A percentile compares a stretch with the other conserved stretches of the same genome.
Evolutionary conservation across 2,113 vertebrate genomes (phyloP).

Genomic region (Pangasianodon gigas): DNA sequence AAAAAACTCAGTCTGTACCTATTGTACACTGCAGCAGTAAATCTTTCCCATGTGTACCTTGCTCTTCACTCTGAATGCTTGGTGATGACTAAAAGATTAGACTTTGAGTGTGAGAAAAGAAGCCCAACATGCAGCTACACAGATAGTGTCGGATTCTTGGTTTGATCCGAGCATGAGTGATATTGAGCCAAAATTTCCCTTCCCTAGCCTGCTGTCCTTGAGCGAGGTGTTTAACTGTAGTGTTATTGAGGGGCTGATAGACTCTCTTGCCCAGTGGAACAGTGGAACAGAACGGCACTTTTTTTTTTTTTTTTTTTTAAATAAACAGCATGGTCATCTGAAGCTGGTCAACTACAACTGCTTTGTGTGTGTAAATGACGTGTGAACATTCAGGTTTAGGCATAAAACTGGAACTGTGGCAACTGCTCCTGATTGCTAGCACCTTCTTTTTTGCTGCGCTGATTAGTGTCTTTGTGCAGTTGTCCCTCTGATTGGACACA

Average conservation of each 20-base stretch:
- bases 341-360: background rate
- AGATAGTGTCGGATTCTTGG: background rate
- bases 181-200: background rate
- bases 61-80: background rate
- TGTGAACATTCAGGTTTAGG: background rate
- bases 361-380: background rate
- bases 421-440: slow-evolving; percentile 27
- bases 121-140: background rate
- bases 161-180: background rate
- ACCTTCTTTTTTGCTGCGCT: slow-evolving; percentile 34
- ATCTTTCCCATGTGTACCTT: background rate
- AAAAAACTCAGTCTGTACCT: background rate
- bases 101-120: background rate
- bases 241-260: background rate
- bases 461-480: slow-evolving; percentile 36
- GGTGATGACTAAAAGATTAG: background rate
- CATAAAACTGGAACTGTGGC: background rate
- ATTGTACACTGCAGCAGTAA: background rate
- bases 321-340: too few relatives aligned
- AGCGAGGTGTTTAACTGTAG: background rate
- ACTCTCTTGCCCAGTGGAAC: background rate
- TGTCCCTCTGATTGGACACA: slow-evolving; percentile 44
- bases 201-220: background rate
- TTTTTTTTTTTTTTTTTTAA: background rate
- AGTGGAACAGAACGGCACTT: background rate